Base-by-base conservation (phyloP, 2,888 invertebrate genomes). In the Netelia melanura region DNA sequence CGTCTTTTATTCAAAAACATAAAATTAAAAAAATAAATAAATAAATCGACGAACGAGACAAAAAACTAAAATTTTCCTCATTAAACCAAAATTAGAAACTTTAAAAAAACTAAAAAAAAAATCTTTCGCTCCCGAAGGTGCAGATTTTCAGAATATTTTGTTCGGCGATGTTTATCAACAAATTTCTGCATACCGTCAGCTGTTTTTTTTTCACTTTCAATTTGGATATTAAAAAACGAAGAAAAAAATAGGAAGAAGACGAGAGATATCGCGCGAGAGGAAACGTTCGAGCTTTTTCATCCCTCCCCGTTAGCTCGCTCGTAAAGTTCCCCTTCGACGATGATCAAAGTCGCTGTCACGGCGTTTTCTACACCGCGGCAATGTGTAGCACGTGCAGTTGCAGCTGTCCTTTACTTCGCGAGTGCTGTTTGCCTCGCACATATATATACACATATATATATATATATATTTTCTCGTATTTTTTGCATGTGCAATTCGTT, bases 291-390 rank as follows among this genome's bases (percentile, higher is more conserved):
- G 30, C 30, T 30, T 30, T 30, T 30, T 30, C 65, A 61, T 44
- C 58, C 9, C 54, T 54, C 64, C 56, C 52, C 23, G 6, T 11
- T 23, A 6, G 17, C 58, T 48, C 48, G 10, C 48, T 48, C 48
- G 48, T 64, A 65, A 65, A 76, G 21, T 76, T 11, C 54, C 44
- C 65, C 56, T 65, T 65, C 65, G 38, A 65, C 56, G 43, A 65
- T 76, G 76, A 76, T 76, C 76, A 76, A 76, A 76, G 76, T 56
- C 61, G 61, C 67, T 70, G 54, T 70, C 54, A 54, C 38, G 30
- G 65, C 76, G 54, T 48, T 23, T 61, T 56, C 23, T 65, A 61
- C 64, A 1, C 56, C 38, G 65, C 65, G 54, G 21, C 38, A 9
- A 43, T 17, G n/a, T 52, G 75, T 11, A 64, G 52, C 75, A 76